Percentiles rank a stretch among this genome's conserved stretches.
phyloP scores from a whole-genome alignment of 2,797 vertebrate species.

The Sebastes taczanowskii region DNA sequence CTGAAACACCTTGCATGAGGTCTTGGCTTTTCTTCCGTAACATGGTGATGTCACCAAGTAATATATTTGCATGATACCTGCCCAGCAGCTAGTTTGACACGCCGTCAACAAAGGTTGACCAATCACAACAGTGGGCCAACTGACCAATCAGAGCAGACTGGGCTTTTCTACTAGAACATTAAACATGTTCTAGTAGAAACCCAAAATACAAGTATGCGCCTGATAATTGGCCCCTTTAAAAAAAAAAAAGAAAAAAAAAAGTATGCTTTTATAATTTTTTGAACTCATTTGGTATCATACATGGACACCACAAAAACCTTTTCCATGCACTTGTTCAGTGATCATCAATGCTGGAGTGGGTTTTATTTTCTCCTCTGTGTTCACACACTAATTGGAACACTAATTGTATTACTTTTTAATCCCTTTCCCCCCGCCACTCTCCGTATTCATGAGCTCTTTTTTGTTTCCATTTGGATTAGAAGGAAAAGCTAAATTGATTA shows the following conservation, averaged over 20 bases:
- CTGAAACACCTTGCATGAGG: too few relatives aligned
- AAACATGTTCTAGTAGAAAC: too few relatives aligned
- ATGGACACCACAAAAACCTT: neutral
- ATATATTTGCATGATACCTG: too few relatives aligned
- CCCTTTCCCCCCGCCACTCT: conserved; percentile 15
- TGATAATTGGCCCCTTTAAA: too few relatives aligned
- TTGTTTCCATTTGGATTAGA: conserved; percentile 58
- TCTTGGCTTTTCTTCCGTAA: too few relatives aligned
- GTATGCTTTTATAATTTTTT: neutral
- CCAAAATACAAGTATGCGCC: too few relatives aligned
- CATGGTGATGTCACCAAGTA: too few relatives aligned
- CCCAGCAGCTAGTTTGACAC: too few relatives aligned
- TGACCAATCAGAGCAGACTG: too few relatives aligned
- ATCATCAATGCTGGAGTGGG: conserved; percentile 7
- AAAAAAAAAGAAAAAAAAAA: neutral
- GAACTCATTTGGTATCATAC: neutral
- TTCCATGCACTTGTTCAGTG: neutral
- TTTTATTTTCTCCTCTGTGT: conserved; percentile 31
- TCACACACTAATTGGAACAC: conserved; percentile 43
- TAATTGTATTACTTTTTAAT: conserved; percentile 65
- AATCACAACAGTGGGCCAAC: too few relatives aligned
- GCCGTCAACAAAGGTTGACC: too few relatives aligned
- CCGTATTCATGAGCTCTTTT: conserved; percentile 32
- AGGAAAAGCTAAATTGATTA: conserved; percentile 54
- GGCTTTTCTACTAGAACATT: too few relatives aligned